Evolutionary conservation across 2,113 vertebrate genomes (phyloP).

Genomic region (Pyrgilauda ruficollis): DNA sequence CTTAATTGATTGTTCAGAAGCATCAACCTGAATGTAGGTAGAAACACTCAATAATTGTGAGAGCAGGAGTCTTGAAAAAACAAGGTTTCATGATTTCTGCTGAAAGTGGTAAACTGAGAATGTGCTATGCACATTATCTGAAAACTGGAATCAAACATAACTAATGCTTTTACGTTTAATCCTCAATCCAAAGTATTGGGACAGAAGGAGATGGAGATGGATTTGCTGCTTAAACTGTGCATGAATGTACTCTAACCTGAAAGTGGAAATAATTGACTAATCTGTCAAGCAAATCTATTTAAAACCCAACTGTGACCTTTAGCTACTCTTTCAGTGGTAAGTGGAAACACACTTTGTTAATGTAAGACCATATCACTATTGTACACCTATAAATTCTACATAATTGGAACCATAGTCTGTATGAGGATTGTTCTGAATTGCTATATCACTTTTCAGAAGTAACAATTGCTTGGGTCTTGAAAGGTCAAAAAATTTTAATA

Average conservation of each 20-base stretch:
- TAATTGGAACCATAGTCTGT: neutral
- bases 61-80: neutral
- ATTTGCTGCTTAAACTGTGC: constrained; percentile 1
- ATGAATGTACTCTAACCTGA: neutral
- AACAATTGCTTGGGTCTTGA: neutral
- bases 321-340: neutral
- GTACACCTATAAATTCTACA: neutral
- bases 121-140: neutral
- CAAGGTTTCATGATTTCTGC: neutral
- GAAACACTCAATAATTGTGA: neutral
- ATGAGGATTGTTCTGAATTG: neutral
- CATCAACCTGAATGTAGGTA: neutral
- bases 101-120: neutral
- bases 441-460: neutral
- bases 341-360: neutral
- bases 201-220: neutral
- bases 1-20: neutral
- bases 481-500: neutral
- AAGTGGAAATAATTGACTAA: constrained; percentile 28
- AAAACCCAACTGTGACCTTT: constrained; percentile 10
- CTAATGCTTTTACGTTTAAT: neutral
- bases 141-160: neutral
- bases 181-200: neutral
- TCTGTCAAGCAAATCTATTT: constrained; percentile 14
- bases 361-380: neutral